Evolutionary conservation across 2,888 invertebrate genomes (phyloP), one percentile per base, ranked within the genome.

Genomic region (Anaspis maculata): DNA sequence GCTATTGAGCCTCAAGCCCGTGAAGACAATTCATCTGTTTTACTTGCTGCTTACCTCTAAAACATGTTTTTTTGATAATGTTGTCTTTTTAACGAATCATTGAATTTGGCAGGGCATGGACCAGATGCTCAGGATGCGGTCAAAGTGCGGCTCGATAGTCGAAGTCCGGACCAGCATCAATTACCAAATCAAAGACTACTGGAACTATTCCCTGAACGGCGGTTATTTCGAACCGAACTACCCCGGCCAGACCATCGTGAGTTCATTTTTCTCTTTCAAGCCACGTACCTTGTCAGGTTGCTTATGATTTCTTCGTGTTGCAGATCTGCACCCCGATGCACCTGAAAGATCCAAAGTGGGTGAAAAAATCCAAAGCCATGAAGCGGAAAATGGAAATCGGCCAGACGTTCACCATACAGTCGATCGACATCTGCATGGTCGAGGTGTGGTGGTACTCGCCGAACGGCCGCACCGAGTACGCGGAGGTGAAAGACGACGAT

Each of bases 381-480:
- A 82, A 80, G 54, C 49, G 58, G 22, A 57, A 56, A 33, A 56
- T 62, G 44, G 54, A 58, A 30, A 52, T 50, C 9, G 40, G 58
- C 13, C 64, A 63, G 39, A 42, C 59, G 71, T 84, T 87, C 46
- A 81, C 82, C 3, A 86, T 94, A 11, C 86, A 89, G 59, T 79
- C 83, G 30, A 83, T 92, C 5, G 76, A 83, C 56, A 83, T 87
- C 2, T 78, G 80, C 42, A 77, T 81, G 45, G 79, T 92, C 11
- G 84, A 82, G 50, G 87, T 94, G 1, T 83, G 84, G 52, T 92
- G 92, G 91, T 83, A 75, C 44, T 67, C 66, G 25, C 67, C 72
- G 2, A 71, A 72, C 25, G 67, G 71, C 35, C 72, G 77, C 21
- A 77, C 78, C 36, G 68, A 69, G 39, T 81, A 83, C 45, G 84